Evolutionary conservation across 2,797 vertebrate species (phyloP), one percentile per base, ranked within the genome.

Genomic region (Artibeus jamaicensis): DNA sequence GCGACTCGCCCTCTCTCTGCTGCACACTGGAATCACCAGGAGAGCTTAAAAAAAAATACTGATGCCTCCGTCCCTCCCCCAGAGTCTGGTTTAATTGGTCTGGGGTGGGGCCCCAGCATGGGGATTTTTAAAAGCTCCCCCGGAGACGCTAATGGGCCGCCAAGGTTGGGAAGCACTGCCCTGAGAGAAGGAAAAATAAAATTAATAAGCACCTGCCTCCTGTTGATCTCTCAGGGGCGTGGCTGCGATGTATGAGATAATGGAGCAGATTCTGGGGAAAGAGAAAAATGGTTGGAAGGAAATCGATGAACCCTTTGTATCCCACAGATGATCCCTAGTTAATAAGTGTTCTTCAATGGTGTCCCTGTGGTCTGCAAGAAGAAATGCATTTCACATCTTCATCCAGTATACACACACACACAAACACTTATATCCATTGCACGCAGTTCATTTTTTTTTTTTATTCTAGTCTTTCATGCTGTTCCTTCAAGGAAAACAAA

Each of bases 121-220:
- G 91, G 88, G 88, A 92, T 19, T 90, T 94, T 89, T 88, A 78
- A 96, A 94, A 94, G 68, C 81, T 76, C 68, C 96, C 90, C 82
- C 62, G 95, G 90, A 96, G 92, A 86, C 53, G 79, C 85, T 93
- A 94, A 89, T 44, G 67, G 87, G 39, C 24, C n/a, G 16, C 26
- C 6, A 0, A 34, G 18, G 26, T 37, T 53, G 81, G 83, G 87
- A 92, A 44, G 44, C 53, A 22, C 34, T 73, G 50, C 46, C 86
- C 71, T 82, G 37, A 90, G 78, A 95, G 95, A 89, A 95, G 57
- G 53, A 74, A 90, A 95, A 96, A 95, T 89, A 91, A 91, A 88
- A 96, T 92, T 96, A 97, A 88, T 86, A 94, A 93, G 90, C 96
- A 96, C 94, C 96, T 96, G 96, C 91, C 94, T 95, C 91, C 94